A percentile compares a stretch with the other conserved stretches of the same genome.
phyloP scores from a whole-genome alignment of 2,113 vertebrate species.

The Hassar affinis region DNA sequence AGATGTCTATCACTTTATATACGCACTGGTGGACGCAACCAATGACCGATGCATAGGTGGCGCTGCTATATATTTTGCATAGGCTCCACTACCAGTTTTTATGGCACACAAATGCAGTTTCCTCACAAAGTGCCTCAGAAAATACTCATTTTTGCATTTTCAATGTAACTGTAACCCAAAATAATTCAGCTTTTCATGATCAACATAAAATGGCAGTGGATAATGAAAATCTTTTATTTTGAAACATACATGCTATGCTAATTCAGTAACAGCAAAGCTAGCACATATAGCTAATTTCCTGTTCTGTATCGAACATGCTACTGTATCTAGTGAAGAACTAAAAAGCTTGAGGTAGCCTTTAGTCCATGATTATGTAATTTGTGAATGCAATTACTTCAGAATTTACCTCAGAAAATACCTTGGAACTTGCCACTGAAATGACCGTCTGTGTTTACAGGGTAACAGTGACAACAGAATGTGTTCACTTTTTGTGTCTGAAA shows the following conservation, averaged over 20 bases:
- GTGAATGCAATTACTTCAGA: neutral
- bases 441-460: neutral
- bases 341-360: neutral
- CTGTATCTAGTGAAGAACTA: neutral
- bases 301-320: neutral
- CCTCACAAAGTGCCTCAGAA: too few species aligned
- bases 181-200: too few species aligned
- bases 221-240: too few species aligned
- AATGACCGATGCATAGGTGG: too few species aligned
- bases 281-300: neutral
- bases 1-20: too few species aligned
- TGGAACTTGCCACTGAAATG: neutral
- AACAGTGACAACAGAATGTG: neutral
- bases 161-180: neutral
- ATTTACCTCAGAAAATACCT: neutral
- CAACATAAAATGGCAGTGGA: too few species aligned
- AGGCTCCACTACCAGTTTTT: too few species aligned
- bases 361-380: neutral
- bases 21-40: too few species aligned
- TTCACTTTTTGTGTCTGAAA: neutral
- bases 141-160: neutral
- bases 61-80: too few species aligned
- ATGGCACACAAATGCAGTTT: too few species aligned
- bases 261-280: neutral
- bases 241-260: neutral